These are phyloP conservation scores for Zophobas atratus DNA, from an alignment of 1,140 invertebrate genomes.

Conservation along the genomic window DNA sequence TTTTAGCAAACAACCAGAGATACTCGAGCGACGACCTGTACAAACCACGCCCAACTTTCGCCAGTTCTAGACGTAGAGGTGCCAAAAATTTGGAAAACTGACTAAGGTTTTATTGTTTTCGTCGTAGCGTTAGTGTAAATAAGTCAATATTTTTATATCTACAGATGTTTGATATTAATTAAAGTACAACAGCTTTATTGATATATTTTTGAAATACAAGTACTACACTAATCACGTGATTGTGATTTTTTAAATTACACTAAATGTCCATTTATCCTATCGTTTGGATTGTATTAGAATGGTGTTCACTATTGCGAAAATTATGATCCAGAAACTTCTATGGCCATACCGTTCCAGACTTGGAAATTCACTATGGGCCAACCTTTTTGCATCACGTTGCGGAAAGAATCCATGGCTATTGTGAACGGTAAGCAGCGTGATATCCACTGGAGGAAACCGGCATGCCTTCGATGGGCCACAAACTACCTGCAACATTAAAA, in stretches of 20 bases:
- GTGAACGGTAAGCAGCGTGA: conserved; percentile 78
- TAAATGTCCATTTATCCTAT: conserved; percentile 47
- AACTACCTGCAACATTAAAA: conserved; percentile 75
- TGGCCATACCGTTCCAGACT: conserved; percentile 60
- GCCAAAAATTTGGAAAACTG: conserved; percentile 50
- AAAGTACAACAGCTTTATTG: conserved; percentile 32
- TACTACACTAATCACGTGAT: not conserved
- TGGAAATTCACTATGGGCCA: conserved; percentile 57
- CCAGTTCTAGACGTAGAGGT: conserved; percentile 60
- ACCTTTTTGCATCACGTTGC: conserved; percentile 72
- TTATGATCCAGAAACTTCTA: conserved; percentile 58
- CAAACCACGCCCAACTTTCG: conserved; percentile 74
- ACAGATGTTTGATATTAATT: conserved; percentile 8
- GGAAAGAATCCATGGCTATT: conserved; percentile 75
- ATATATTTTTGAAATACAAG: not conserved
- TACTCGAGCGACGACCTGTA: conserved; percentile 80
- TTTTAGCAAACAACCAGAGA: conserved; percentile 67
- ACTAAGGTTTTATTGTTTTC: conserved; percentile 34
- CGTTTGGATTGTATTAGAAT: conserved; percentile 60
- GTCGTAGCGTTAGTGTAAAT: conserved; percentile 1
- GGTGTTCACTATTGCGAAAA: conserved; percentile 55
- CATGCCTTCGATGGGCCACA: conserved; percentile 93
- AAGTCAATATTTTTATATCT: conserved; percentile 30
- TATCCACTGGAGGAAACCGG: conserved; percentile 72
- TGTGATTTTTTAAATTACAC: not conserved